Evolutionary conservation across 2,797 vertebrate genomes (phyloP).

Genomic region (Semotilus atromaculatus): DNA sequence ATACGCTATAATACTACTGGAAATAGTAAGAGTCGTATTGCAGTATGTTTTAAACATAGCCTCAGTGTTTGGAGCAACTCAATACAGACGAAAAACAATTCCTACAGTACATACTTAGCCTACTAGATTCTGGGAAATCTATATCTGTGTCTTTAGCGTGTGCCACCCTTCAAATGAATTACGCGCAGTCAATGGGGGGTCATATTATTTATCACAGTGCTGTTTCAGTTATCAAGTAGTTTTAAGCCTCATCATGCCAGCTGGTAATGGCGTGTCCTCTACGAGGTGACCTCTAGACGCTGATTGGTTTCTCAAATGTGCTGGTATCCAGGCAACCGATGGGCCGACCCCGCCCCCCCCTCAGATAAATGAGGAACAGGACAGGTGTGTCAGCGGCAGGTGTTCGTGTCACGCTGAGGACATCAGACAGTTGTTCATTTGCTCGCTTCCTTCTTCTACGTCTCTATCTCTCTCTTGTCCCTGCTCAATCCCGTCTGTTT

Average conservation of each 20-base stretch:
- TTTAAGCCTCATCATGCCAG: conserved; percentile 14
- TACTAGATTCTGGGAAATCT: conserved; percentile 5
- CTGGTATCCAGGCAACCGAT: conserved; percentile 30
- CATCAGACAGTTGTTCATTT: conserved; percentile 44
- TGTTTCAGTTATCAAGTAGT: conserved; percentile 19
- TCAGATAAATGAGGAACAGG: conserved; percentile 27
- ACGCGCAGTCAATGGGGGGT: neutral
- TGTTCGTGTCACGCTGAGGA: conserved; percentile 37
- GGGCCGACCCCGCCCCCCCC: neutral
- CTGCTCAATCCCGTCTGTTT: neutral
- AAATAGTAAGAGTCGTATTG: neutral
- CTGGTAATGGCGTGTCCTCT: neutral
- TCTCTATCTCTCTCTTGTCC: conserved; percentile 22
- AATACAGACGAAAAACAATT: conserved; percentile 7
- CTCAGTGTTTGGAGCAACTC: neutral
- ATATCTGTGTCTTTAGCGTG: conserved; percentile 7
- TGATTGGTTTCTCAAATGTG: conserved; percentile 35
- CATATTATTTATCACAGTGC: neutral
- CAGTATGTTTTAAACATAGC: neutral
- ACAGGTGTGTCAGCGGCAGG: conserved; percentile 49
- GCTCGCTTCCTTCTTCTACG: neutral
- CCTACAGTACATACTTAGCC: neutral
- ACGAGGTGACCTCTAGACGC: conserved; percentile 45
- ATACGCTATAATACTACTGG: neutral
- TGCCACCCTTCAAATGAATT: conserved; percentile 15